Percentiles rank a stretch among this genome's conserved stretches.
These are phyloP conservation scores for Centruroides sculpturatus DNA, from an alignment of 1,140 invertebrate species.

Conservation along the genomic window DNA sequence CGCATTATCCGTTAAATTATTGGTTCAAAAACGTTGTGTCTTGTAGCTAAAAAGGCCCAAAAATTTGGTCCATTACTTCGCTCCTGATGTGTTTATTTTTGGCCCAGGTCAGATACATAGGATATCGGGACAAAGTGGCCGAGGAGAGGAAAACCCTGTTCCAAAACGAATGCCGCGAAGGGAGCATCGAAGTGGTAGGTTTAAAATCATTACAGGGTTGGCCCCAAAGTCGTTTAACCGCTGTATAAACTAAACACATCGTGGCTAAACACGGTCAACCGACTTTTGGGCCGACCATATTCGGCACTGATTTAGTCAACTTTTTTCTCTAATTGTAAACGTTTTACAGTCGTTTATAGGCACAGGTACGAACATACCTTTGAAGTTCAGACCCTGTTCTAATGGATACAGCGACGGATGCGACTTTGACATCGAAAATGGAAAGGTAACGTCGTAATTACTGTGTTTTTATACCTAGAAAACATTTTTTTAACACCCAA, in stretches of 20 bases:
- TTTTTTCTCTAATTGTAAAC: too few species aligned
- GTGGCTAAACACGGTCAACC: too few species aligned
- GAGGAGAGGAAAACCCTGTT: slow-evolving; percentile 86
- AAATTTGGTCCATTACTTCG: too few species aligned
- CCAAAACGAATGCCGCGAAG: slow-evolving; percentile 80
- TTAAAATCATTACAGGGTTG: slow-evolving; percentile 10
- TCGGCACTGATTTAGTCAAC: too few species aligned
- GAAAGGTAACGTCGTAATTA: slow-evolving; percentile 5
- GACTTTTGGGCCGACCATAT: too few species aligned
- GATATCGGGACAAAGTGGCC: slow-evolving; percentile 73
- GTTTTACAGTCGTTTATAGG: slow-evolving; percentile 75
- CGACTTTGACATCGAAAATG: slow-evolving; percentile 11
- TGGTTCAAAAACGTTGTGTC: too few species aligned
- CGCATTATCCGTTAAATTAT: too few species aligned
- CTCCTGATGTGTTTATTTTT: slow-evolving; percentile 14
- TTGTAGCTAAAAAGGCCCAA: too few species aligned
- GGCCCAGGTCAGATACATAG: slow-evolving; percentile 74
- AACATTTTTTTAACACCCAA: too few species aligned
- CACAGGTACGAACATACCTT: slow-evolving; percentile 83
- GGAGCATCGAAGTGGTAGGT: slow-evolving; percentile 72
- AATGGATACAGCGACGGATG: slow-evolving; percentile 44
- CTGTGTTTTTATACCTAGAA: too few species aligned
- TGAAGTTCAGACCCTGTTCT: slow-evolving; percentile 65
- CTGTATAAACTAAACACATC: too few species aligned
- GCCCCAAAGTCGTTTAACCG: too few species aligned